Evolutionary conservation across 2,888 invertebrate genomes (phyloP).

Genomic region (Neoaliturus tenellus): DNA sequence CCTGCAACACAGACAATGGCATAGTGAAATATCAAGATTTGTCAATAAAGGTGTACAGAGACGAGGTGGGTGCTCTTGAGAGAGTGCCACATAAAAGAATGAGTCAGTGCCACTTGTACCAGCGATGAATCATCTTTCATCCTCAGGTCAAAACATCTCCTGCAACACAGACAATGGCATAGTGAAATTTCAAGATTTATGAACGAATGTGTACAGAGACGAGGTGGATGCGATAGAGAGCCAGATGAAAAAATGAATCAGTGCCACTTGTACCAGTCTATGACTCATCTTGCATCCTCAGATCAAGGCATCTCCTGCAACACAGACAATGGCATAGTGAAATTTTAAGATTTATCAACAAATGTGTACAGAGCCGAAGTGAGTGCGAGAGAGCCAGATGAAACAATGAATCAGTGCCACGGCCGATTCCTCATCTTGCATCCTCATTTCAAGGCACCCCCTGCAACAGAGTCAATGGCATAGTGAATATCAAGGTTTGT

Average conservation of each 20-base stretch:
- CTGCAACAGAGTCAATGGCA: slow-evolving; percentile 38
- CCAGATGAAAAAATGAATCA: not conserved
- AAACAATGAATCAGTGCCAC: not conserved
- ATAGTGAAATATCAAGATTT: too few species aligned
- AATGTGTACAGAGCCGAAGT: slow-evolving; percentile 20
- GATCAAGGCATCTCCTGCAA: slow-evolving; percentile 47
- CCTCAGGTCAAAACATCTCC: slow-evolving; percentile 42
- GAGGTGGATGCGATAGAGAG: not conserved
- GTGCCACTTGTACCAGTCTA: not conserved
- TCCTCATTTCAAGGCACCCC: slow-evolving; percentile 40
- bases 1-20: slow-evolving; percentile 39
- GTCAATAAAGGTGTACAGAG: slow-evolving; percentile 42
- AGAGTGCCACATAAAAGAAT: not conserved
- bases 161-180: slow-evolving; percentile 33
- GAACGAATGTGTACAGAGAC: slow-evolving; percentile 30
- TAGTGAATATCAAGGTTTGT: too few species aligned
- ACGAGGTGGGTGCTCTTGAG: not conserved
- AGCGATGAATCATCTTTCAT: slow-evolving; percentile 14
- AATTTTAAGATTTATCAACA: too few species aligned
- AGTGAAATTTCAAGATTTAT: too few species aligned
- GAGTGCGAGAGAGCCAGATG: not conserved
- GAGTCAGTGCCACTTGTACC: not conserved
- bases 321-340: too few species aligned
- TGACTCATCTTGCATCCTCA: slow-evolving; percentile 38
- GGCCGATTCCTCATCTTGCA: slow-evolving; percentile 20